Evolutionary conservation across 2,797 vertebrate species (phyloP), one percentile per base, ranked within the genome.

Genomic region (Cyprinella venusta): DNA sequence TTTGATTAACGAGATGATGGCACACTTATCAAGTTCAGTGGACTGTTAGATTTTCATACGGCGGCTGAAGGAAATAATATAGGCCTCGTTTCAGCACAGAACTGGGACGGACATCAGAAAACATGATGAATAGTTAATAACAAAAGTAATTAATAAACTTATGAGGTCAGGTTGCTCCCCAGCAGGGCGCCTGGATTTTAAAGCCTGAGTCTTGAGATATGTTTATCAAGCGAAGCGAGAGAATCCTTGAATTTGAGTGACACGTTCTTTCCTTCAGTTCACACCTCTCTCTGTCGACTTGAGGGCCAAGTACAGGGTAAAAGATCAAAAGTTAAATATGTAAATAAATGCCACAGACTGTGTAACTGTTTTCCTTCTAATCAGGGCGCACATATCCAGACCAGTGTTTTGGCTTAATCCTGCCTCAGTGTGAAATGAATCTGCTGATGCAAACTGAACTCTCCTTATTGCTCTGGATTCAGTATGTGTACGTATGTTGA

Each of bases 1-100:
- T 97, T 96, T 96, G 96, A 97, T 97, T 97, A 97, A 96, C 95
- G 95, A 95, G 95, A 96, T 95, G 96, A 96, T 96, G 95, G 95
- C 95, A 95, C 95, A 96, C 95, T 96, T 94, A 95, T 96, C 95
- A 96, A 96, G 95, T 96, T 95, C 95, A 92, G 94, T 92, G 95
- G 95, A 95, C 95, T 95, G 94, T 92, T 93, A 93, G 94, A 91
- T 91, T 83, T 83, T 94, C 94, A 89, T 91, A 94, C 92, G 90
- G 91, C 94, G 91, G 76, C 70, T 13, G 90, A 92, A 91, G 93
- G 89, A 92, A 93, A 87, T 92, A 90, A 91, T 92, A 92, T 87
- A 82, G 75, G 84, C 19, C 56, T 69, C 40, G n/a, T 54, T 69
- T 83, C 68, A 91, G 92, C 90, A 84, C 91, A 91, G 92, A 94